These are phyloP conservation scores for Ia io DNA, from an alignment of 2,113 vertebrate genomes.

Conservation along the genomic window DNA sequence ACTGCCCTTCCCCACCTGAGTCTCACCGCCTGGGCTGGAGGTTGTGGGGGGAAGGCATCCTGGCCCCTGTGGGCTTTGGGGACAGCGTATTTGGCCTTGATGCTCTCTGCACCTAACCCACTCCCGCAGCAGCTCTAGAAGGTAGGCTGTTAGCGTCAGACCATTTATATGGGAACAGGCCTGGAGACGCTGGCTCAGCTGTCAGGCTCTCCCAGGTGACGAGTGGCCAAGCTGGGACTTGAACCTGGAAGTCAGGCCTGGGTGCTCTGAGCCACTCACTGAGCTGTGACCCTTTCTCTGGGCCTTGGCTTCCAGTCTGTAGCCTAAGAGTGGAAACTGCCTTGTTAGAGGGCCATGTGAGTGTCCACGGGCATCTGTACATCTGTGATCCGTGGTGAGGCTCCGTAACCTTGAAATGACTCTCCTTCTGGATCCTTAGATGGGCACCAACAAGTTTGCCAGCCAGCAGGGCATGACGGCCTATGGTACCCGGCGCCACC, in stretches of 20 bases:
- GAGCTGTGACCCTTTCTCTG: background rate
- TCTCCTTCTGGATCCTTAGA: conserved; percentile 79
- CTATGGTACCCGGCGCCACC: conserved; percentile 93
- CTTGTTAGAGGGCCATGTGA: background rate
- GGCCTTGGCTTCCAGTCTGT: background rate
- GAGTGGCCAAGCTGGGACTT: background rate
- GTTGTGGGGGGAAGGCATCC: background rate
- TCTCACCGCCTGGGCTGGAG: background rate
- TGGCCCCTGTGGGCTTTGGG: background rate
- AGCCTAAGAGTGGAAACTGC: background rate
- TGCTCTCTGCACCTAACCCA: background rate
- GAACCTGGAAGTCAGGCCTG: background rate
- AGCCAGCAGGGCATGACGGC: conserved; percentile 98
- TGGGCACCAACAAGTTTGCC: conserved; percentile 97
- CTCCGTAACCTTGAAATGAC: background rate
- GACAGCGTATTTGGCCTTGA: background rate
- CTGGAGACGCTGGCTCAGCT: background rate
- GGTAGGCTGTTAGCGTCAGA: background rate
- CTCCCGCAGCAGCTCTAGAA: background rate
- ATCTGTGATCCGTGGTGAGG: background rate
- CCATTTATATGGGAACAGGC: background rate
- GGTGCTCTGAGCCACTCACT: background rate
- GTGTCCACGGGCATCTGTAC: background rate
- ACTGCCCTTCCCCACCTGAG: background rate
- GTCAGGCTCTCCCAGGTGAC: background rate